Percentiles rank a stretch among this genome's conserved stretches.
These are phyloP conservation scores for Hymenochirus boettgeri DNA, from an alignment of 2,113 vertebrate genomes.

Conservation along the genomic window DNA sequence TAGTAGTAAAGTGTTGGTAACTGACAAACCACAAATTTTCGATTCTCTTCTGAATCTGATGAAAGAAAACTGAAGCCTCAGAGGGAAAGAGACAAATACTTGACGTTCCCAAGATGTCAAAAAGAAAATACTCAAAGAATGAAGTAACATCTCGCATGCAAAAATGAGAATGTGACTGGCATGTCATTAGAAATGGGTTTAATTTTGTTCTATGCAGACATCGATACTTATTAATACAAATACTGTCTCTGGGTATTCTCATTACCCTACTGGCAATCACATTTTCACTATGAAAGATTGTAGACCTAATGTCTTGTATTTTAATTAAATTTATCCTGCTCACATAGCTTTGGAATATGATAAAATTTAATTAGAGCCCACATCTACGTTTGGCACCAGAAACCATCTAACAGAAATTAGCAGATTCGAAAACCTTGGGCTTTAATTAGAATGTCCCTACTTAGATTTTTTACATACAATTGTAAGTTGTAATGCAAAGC, in stretches of 20 bases:
- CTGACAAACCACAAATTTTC: too few species aligned
- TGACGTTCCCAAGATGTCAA: too few species aligned
- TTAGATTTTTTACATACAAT: slow-evolving; percentile 14
- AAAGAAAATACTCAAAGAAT: too few species aligned
- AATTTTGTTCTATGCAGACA: neutral
- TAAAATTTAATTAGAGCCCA: slow-evolving; percentile 37
- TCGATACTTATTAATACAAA: slow-evolving; percentile 32
- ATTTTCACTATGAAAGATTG: slow-evolving; percentile 39
- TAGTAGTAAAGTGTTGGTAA: too few species aligned
- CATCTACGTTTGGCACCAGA: slow-evolving; percentile 24
- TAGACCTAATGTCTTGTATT: slow-evolving; percentile 30
- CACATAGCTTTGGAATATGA: slow-evolving; percentile 35
- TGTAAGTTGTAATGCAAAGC: slow-evolving; percentile 1
- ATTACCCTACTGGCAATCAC: slow-evolving; percentile 29
- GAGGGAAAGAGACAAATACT: too few species aligned
- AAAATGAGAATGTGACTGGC: neutral
- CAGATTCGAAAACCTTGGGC: slow-evolving; percentile 10
- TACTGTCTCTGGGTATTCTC: slow-evolving; percentile 20
- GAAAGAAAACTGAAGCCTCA: too few species aligned
- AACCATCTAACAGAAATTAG: slow-evolving; percentile 28
- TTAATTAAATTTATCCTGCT: slow-evolving; percentile 41
- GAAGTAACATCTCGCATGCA: neutral
- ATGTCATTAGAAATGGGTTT: neutral
- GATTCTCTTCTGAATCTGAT: too few species aligned
- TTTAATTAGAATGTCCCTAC: slow-evolving; percentile 30